Conservation (phyloP, 2,888 invertebrate species). For the Drosophila ezoana region DNA sequence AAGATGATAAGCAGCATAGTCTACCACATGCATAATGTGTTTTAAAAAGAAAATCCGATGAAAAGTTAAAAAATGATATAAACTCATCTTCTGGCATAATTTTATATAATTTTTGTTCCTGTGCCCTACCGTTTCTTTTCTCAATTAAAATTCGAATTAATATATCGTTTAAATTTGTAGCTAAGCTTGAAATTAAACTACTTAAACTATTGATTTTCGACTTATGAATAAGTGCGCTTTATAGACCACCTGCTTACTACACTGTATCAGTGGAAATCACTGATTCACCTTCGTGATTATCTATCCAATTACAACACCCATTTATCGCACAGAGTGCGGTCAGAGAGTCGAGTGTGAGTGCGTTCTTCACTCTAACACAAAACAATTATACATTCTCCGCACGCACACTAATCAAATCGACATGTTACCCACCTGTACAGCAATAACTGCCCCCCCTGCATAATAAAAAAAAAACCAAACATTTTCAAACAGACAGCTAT, state of each 20-base stretch:
- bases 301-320: slow-evolving; percentile 39
- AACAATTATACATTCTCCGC: slow-evolving; percentile 59
- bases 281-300: slow-evolving; percentile 35
- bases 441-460: slow-evolving; percentile 26
- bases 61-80: too few relatives aligned
- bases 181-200: too few relatives aligned
- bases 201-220: slow-evolving; percentile 7
- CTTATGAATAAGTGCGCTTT: slow-evolving; percentile 4
- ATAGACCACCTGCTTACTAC: background rate
- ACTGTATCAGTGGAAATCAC: slow-evolving; percentile 6
- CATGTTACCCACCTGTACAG: slow-evolving; percentile 53
- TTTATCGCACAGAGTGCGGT: slow-evolving; percentile 28
- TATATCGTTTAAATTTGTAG: too few relatives aligned
- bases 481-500: slow-evolving; percentile 23
- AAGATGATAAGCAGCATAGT: background rate
- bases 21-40: background rate
- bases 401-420: slow-evolving; percentile 66
- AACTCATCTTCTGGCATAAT: too few relatives aligned
- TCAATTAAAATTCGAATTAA: too few relatives aligned
- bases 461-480: slow-evolving; percentile 1
- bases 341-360: background rate
- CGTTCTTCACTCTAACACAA: background rate
- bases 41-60: too few relatives aligned
- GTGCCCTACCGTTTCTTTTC: too few relatives aligned
- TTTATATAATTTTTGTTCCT: too few relatives aligned